Percentiles rank a stretch among this genome's conserved stretches.
phyloP scores from a whole-genome alignment of 2,888 invertebrate species.

The Cosmorhoe ocellata region DNA sequence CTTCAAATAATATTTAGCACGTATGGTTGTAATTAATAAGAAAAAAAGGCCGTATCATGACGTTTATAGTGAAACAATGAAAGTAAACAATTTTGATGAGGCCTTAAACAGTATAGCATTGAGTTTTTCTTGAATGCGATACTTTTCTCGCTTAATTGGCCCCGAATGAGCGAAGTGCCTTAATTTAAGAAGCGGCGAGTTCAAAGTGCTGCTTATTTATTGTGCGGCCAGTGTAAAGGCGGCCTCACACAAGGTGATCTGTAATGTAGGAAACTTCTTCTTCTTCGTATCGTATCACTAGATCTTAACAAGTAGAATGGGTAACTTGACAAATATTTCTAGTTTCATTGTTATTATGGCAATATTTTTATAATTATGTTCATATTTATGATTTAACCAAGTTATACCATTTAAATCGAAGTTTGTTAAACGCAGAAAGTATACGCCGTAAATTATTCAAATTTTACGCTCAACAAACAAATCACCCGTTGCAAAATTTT shows the following conservation, averaged over 20 bases:
- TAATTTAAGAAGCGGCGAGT: slow-evolving; percentile 69
- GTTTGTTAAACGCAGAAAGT: too few relatives aligned
- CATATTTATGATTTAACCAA: too few relatives aligned
- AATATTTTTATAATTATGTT: too few relatives aligned
- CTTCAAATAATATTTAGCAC: slow-evolving; percentile 31
- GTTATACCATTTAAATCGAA: too few relatives aligned
- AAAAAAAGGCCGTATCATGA: slow-evolving; percentile 56
- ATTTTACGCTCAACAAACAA: too few relatives aligned
- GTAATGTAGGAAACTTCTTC: not conserved
- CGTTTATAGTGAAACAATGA: slow-evolving; percentile 59
- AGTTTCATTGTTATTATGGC: too few relatives aligned
- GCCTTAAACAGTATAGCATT: slow-evolving; percentile 46
- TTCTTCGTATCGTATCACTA: too few relatives aligned
- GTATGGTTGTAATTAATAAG: slow-evolving; percentile 24
- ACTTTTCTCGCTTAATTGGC: slow-evolving; percentile 77
- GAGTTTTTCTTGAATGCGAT: slow-evolving; percentile 58
- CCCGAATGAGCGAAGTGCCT: slow-evolving; percentile 64
- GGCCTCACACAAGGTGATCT: slow-evolving; percentile 8
- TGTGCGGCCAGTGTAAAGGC: slow-evolving; percentile 40
- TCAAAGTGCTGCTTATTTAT: slow-evolving; percentile 69
- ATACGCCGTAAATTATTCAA: too few relatives aligned
- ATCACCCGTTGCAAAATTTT: too few relatives aligned
- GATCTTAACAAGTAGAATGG: too few relatives aligned
- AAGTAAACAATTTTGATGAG: slow-evolving; percentile 73
- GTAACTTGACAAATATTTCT: too few relatives aligned